Percentiles rank a stretch among this genome's conserved stretches.
These are phyloP conservation scores for Nomada goodeniana DNA, from an alignment of 2,888 invertebrate species.

Conservation along the genomic window DNA sequence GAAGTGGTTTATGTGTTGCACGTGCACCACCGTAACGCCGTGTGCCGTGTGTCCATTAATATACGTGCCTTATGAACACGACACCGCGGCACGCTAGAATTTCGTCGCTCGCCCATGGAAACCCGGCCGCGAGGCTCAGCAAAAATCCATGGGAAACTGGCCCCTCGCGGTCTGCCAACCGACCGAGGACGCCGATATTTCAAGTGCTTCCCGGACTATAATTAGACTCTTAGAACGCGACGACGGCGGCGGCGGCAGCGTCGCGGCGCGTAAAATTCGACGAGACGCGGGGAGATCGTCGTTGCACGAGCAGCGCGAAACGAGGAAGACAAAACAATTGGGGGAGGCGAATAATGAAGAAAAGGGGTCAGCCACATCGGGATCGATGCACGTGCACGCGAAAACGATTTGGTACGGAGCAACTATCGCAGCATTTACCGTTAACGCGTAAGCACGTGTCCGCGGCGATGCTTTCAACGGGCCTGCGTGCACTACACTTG, in stretches of 20 bases:
- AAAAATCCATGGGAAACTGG: constrained; percentile 53
- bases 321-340: background rate
- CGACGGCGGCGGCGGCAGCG: too few species aligned
- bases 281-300: background rate
- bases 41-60: constrained; percentile 43
- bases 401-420: constrained; percentile 12
- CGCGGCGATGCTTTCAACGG: constrained; percentile 32
- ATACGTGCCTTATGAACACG: constrained; percentile 52
- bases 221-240: constrained; percentile 34
- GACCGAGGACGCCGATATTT: constrained; percentile 43
- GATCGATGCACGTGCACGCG: constrained; percentile 12
- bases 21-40: constrained; percentile 46
- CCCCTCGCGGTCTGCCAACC: background rate
- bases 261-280: background rate
- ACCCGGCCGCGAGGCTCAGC: constrained; percentile 17
- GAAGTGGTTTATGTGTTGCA: constrained; percentile 65
- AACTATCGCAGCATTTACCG: constrained; percentile 36
- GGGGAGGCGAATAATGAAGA: background rate
- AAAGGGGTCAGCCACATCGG: background rate
- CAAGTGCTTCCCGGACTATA: constrained; percentile 40
- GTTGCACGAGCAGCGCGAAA: background rate
- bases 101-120: constrained; percentile 46
- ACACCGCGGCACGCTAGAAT: constrained; percentile 53
- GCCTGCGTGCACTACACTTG: constrained; percentile 40
- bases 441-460: constrained; percentile 54